Base-by-base conservation (phyloP, 2,888 invertebrate genomes). In the Laothoe populi region DNA sequence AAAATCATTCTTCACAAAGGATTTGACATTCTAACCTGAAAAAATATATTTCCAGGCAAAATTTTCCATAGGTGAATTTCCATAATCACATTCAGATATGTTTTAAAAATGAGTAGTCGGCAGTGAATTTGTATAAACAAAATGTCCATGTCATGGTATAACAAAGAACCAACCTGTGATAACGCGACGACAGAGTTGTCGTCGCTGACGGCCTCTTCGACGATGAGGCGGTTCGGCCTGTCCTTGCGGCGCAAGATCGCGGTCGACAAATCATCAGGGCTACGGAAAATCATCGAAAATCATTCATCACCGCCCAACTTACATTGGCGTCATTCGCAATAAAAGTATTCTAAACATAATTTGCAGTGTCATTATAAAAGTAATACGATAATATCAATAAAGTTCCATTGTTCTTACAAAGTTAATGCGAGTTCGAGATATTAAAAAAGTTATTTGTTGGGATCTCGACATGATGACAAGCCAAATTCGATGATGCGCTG, bases 171-270 rank as follows among this genome's bases (percentile, higher is more conserved):
- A 83, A 97, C 97, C 95, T 99, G 99, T 72, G 99, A 99, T 68
- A 99, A 93, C 31, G 98, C 96, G 67, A 99, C 98, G 68, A 99
- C 99, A 0, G 99, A 99, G 88, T 99, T 99, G 90, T 99, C 99
- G 95, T 99, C 99, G 88, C 98, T 99, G 76, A 97, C 96, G 38
- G 99, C 98, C 90, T 99, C 99, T 84, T 99, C 99, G 21, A 99
- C 99, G 80, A 99, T 95, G 70, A 99, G 95, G 82, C 99, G 96
- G 92, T 99, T 99, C 70, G 99, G 99, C 86, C 98, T 97, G 88
- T 98, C 98, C 93, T 99, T 99, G 84, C 97, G 98, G 81, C 98
- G 97, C 81, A 99, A 94, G 92, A 99, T 99, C 77, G 99, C 99
- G 79, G 99, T 99, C 67, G 99, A 98, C 92, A 99, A 94, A 94